Base-by-base conservation (phyloP, 2,113 vertebrate genomes). In the Microtus oregoni region DNA sequence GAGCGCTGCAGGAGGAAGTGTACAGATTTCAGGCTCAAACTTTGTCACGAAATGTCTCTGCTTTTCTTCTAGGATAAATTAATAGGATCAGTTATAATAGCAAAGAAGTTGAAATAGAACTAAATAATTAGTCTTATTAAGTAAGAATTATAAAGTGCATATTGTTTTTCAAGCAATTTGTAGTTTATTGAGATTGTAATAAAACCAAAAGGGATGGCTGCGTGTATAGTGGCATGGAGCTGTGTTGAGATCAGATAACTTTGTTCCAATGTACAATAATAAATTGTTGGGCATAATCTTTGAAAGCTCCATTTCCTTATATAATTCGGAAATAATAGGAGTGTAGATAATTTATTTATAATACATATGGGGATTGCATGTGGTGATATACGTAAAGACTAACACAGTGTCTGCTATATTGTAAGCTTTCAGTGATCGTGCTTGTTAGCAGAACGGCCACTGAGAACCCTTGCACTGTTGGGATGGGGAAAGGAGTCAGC, bases 81-180 rank as follows among this genome's bases (percentile, higher is more conserved):
- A 63, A 3, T 88, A 65, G 55, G 6, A 50, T 92, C n/a, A 96
- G 3, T 90, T 88, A 28, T 70, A 90, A 44, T 50, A 83, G 26
- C 1, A 96, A 89, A 73, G 17, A 89, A 70, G 76, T 76, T 58
- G 44, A 87, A 87, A 63, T 70, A 70, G 82, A 94, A 52, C 52
- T 4, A 52, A 93, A 12, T 35, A 41, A 35, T 76, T 93, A 44
- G 67, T 77, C 32, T 81, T 88, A 67, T 50, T 78, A 81, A 89
- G 20, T 86, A 86, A 88, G 19, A 94, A 89, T 89, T 93, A 52
- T 22, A 72, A 76, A 50, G 41, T 8, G 28, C 1, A 70, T 47
- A 8, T 30, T 67, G 6, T 7, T 82, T 86, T 94, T 86, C 67
- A 72, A 58, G 67, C 11, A 85, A 55, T 32, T 72, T 17, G 28